A percentile compares a stretch with the other conserved stretches of the same genome.
Conservation (phyloP, 1,140 invertebrate species). For the Microvelia longipes region DNA sequence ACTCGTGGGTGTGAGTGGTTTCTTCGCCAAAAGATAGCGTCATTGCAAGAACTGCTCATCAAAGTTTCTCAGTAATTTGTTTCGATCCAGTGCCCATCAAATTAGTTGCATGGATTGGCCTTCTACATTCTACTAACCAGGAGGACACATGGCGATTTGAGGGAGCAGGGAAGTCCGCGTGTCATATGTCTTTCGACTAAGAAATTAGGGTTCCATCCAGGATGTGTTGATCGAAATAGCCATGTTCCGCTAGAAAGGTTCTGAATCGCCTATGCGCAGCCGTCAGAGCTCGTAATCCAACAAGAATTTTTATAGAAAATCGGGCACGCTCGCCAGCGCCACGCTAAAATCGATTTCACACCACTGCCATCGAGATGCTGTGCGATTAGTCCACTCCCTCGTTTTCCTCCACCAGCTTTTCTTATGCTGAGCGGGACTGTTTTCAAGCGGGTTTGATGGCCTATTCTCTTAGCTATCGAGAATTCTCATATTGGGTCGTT, state of each 20-base stretch:
- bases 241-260: no score
- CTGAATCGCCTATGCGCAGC: constrained; percentile 74
- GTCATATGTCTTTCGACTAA: no score
- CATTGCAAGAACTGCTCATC: no score
- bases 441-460: constrained; percentile 85
- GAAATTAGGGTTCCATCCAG: constrained; percentile 69
- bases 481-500: constrained; percentile 84
- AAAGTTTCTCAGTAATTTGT: no score
- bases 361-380: no score
- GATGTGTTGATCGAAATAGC: constrained; percentile 81
- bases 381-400: constrained; percentile 34
- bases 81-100: constrained; percentile 49
- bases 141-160: constrained; percentile 62
- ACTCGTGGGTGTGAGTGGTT: no score
- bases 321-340: no score
- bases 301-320: constrained; percentile 24
- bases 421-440: constrained; percentile 62
- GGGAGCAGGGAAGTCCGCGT: constrained; percentile 53
- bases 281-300: constrained; percentile 51
- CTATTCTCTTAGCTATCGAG: constrained; percentile 76
- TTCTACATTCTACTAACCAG: constrained; percentile 68
- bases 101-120: constrained; percentile 65
- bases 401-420: constrained; percentile 57
- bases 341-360: constrained; percentile 20
- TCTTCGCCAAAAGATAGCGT: no score